A percentile compares a stretch with the other conserved stretches of the same genome.
phyloP scores from a whole-genome alignment of 2,797 vertebrate genomes.

The Carduelis carduelis region DNA sequence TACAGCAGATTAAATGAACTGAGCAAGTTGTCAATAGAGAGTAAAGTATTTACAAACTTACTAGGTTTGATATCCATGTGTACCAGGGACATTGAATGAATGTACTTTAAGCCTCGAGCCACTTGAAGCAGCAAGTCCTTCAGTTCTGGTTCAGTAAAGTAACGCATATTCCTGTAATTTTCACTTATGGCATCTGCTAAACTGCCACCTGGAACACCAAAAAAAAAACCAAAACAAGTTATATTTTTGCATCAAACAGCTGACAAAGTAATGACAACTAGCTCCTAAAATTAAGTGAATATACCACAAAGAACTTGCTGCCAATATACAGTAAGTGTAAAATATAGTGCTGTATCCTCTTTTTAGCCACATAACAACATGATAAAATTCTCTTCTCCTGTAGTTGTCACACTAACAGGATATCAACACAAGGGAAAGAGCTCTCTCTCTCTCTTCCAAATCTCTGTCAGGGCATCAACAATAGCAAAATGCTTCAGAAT shows the following conservation, averaged over 20 bases:
- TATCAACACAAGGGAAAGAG: neutral
- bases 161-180: slow-evolving; percentile 86
- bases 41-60: slow-evolving; percentile 75
- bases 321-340: neutral
- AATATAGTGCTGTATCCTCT: neutral
- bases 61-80: slow-evolving; percentile 99
- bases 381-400: neutral
- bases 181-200: slow-evolving; percentile 91
- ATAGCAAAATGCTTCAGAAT: neutral
- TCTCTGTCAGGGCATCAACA: neutral
- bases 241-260: neutral
- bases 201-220: slow-evolving; percentile 81
- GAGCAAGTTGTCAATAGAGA: neutral
- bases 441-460: neutral
- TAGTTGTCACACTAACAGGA: neutral
- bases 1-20: slow-evolving; percentile 1
- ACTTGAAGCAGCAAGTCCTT: slow-evolving; percentile 95
- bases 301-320: neutral
- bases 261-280: neutral
- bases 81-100: slow-evolving; percentile 94
- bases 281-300: neutral
- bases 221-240: neutral
- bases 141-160: slow-evolving; percentile 88
- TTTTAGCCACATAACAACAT: neutral
- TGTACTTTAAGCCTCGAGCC: slow-evolving; percentile 91